Percentiles rank a stretch among this genome's conserved stretches.
Evolutionary conservation across 2,797 vertebrate genomes (phyloP).

Genomic region (Sebastes glaucus): DNA sequence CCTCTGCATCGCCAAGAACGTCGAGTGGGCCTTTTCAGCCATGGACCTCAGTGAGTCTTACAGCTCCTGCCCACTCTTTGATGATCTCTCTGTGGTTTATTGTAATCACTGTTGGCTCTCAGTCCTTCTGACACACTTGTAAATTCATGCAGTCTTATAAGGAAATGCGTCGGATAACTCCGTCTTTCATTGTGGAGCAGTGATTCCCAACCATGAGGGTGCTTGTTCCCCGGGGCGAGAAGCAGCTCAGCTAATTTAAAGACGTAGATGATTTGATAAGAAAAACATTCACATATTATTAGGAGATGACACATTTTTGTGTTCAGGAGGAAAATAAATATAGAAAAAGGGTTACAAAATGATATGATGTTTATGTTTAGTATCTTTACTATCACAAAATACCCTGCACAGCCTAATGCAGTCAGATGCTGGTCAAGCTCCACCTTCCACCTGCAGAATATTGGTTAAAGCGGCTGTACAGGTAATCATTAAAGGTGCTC

Average conservation of each 20-base stretch:
- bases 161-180: slow-evolving; percentile 24
- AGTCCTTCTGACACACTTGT: slow-evolving; percentile 57
- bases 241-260: neutral
- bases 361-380: neutral
- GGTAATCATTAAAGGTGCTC: too few species aligned
- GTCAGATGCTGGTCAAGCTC: neutral
- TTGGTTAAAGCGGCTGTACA: fast-evolving
- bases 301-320: neutral
- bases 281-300: neutral
- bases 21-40: slow-evolving; percentile 72
- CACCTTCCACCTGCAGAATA: too few species aligned
- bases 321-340: neutral
- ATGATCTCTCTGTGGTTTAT: slow-evolving; percentile 68
- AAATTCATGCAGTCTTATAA: slow-evolving; percentile 50
- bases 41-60: slow-evolving; percentile 57
- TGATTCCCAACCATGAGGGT: neutral
- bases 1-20: slow-evolving; percentile 56
- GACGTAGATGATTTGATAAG: neutral
- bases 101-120: slow-evolving; percentile 66
- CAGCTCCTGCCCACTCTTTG: slow-evolving; percentile 71
- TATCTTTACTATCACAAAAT: neutral
- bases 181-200: slow-evolving; percentile 14
- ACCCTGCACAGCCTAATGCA: too few species aligned
- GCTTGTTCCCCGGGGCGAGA: neutral
- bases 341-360: neutral